Evolutionary conservation across 2,888 invertebrate genomes (phyloP).

Genomic region (Agriotes lineatus): DNA sequence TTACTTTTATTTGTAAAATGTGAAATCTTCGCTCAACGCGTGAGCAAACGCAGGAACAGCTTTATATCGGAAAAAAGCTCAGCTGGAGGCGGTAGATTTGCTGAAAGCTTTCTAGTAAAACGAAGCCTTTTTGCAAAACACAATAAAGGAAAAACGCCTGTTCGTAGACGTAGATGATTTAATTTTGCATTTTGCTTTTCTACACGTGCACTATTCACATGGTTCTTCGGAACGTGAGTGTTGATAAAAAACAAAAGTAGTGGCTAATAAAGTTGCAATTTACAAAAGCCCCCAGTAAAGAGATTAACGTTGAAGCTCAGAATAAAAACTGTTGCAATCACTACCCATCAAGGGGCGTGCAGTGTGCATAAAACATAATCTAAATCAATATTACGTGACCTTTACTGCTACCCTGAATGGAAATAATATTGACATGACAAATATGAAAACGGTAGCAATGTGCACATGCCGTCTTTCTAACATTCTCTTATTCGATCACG

Average conservation of each 20-base stretch:
- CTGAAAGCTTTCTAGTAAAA: conserved; percentile 33
- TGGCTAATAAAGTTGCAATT: no score
- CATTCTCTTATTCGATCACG: no score
- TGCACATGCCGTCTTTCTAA: no score
- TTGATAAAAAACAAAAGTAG: conserved; percentile 1
- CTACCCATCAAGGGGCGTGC: not conserved
- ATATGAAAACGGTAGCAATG: not conserved
- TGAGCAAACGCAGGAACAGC: conserved; percentile 26
- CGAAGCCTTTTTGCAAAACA: conserved; percentile 31
- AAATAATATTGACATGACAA: conserved; percentile 7
- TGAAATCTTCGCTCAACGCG: conserved; percentile 13
- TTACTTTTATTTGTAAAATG: conserved; percentile 26
- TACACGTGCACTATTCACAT: conserved; percentile 12
- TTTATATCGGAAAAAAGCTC: conserved; percentile 24
- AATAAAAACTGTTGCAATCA: not conserved
- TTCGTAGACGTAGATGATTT: conserved; percentile 30
- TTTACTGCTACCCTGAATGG: not conserved
- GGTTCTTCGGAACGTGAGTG: not conserved
- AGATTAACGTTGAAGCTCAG: no score
- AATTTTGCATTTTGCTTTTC: conserved; percentile 28
- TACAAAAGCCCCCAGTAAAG: no score
- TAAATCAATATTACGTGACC: conserved; percentile 3
- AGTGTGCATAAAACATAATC: not conserved
- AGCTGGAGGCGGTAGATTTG: conserved; percentile 29
- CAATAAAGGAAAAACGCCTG: conserved; percentile 28